These are phyloP conservation scores for Conger conger DNA, from an alignment of 2,113 vertebrate species.

Conservation along the genomic window DNA sequence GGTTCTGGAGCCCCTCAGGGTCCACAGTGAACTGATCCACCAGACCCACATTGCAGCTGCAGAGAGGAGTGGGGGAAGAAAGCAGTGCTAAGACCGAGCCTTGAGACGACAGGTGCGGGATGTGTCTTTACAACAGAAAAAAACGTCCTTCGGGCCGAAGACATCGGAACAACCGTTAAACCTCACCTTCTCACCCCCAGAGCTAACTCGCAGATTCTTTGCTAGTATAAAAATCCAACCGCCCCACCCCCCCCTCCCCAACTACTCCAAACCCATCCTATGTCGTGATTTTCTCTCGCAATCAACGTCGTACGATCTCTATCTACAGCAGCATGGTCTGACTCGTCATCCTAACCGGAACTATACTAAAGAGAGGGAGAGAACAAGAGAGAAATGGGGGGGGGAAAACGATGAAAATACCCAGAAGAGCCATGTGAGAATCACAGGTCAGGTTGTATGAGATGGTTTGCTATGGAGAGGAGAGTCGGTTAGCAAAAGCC, in stretches of 20 bases:
- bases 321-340: not conserved
- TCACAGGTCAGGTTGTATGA: not conserved
- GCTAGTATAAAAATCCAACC: not conserved
- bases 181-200: slow-evolving; percentile 10
- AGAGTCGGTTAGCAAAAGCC: not conserved
- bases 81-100: not conserved
- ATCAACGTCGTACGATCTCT: not conserved
- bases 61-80: slow-evolving; percentile 48
- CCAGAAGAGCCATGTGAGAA: not conserved
- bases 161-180: slow-evolving; percentile 51
- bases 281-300: not conserved
- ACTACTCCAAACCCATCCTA: not conserved
- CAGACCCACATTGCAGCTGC: slow-evolving; percentile 47
- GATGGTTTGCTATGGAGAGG: not conserved
- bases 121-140: slow-evolving; percentile 55
- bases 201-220: not conserved
- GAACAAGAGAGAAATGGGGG: not conserved
- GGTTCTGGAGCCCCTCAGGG: slow-evolving; percentile 41
- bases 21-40: slow-evolving; percentile 58
- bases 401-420: not conserved
- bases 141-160: slow-evolving; percentile 54
- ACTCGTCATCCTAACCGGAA: not conserved
- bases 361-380: not conserved
- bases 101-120: slow-evolving; percentile 23
- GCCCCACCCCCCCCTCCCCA: not conserved